A percentile compares a stretch with the other conserved stretches of the same genome.
These are phyloP conservation scores for Notarius lentiginosus DNA, from an alignment of 2,113 vertebrate species.

Conservation along the genomic window DNA sequence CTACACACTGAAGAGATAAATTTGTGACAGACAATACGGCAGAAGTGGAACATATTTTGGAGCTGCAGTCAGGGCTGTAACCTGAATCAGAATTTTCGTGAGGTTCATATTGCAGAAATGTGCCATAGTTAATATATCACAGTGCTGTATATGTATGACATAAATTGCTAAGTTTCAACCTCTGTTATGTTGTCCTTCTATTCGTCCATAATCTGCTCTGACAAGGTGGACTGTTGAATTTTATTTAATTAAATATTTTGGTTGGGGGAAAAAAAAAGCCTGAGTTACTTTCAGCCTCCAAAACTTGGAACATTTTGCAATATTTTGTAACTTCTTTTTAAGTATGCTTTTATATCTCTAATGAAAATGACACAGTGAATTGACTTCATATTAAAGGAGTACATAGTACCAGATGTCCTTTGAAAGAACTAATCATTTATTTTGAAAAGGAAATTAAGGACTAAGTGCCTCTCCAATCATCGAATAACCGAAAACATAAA, in stretches of 20 bases:
- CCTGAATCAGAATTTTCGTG: too few species aligned
- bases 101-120: too few species aligned
- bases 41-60: background rate
- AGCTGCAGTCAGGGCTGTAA: too few species aligned
- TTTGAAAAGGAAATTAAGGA: background rate
- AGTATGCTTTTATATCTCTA: background rate
- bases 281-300: background rate
- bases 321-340: background rate
- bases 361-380: background rate
- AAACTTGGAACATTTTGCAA: background rate
- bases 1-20: background rate
- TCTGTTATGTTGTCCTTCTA: background rate
- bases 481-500: background rate
- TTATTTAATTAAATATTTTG: background rate
- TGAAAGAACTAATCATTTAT: background rate
- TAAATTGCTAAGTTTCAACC: background rate
- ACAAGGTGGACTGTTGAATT: background rate
- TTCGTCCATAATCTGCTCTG: background rate
- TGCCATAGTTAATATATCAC: background rate
- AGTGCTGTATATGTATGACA: background rate
- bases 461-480: background rate
- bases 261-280: background rate
- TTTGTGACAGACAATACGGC: background rate
- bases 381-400: background rate
- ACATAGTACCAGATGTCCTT: background rate